A percentile compares a stretch with the other conserved stretches of the same genome.
Evolutionary conservation across 2,113 vertebrate genomes (phyloP).

Genomic region (Glareola pratincola): DNA sequence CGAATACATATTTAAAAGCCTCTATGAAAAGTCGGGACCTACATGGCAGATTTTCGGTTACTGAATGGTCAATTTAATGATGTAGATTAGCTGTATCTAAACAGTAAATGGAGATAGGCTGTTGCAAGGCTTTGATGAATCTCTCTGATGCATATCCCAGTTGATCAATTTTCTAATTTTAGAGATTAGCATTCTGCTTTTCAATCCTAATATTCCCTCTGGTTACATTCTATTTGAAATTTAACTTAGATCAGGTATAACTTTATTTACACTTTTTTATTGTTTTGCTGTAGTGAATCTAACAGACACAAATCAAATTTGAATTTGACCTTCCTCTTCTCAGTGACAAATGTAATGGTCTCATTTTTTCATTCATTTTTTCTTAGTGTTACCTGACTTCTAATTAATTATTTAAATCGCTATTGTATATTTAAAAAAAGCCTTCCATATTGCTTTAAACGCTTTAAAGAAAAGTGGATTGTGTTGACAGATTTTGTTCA

Average conservation of each 20-base stretch:
- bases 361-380: conserved; percentile 1
- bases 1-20: conserved; percentile 83
- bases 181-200: conserved; percentile 61
- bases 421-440: not conserved
- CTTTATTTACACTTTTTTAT: not conserved
- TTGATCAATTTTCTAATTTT: conserved; percentile 75
- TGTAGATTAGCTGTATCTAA: conserved; percentile 80
- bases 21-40: conserved; percentile 82
- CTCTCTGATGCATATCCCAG: conserved; percentile 68
- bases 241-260: conserved; percentile 9
- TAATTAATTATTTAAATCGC: conserved; percentile 17
- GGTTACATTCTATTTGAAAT: conserved; percentile 38
- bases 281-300: not conserved
- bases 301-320: conserved; percentile 44
- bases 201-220: conserved; percentile 38
- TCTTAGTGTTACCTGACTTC: not conserved
- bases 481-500: not conserved
- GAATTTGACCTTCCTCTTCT: conserved; percentile 4
- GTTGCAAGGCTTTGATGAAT: conserved; percentile 72
- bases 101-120: conserved; percentile 70
- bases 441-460: not conserved
- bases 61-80: conserved; percentile 79
- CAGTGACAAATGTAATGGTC: not conserved
- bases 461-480: not conserved
- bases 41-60: conserved; percentile 82